Evolutionary conservation across 92 coral and sea anemone genomes (phyloP), one percentile per base, ranked within the genome.

Genomic region (Isaurus tuberculatus): DNA sequence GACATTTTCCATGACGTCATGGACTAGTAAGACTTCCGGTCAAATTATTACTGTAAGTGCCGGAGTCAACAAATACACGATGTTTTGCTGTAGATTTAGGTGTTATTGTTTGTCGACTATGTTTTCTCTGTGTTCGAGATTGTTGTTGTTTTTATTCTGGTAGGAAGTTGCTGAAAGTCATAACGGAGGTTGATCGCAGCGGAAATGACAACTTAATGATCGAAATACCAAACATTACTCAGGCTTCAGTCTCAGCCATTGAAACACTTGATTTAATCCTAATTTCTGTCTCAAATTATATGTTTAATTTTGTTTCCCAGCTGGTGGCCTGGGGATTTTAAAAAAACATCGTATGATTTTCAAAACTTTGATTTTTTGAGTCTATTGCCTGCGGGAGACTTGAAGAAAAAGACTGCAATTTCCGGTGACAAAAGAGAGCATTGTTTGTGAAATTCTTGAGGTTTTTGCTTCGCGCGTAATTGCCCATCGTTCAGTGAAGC

Each of bases 1-100:
- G 82, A 58, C 82, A 77, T 77, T 75, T 75, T 23, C 19, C 22
- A 77, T 77, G 82, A 77, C 82, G 82, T 77, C 82, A 77, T 77
- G 22, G 69, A 27, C 57, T 77, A 32, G 81, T 75, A 32, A 22
- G 70, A 57, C 69, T 77, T 77, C 82, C 82, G 82, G 82, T 58
- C 68, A 13, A 77, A 77, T 40, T 57, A 57, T 77, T 77, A 77
- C 82, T 33, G 82, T 77, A 77, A 77, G 82, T 75, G 15, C 33
- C 22, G 68, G 17, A 33, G 33, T 77, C 82, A 77, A 57, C 31
- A 77, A 30, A 77, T 13, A 77, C 82, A 57, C 33, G 28, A 6
- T 77, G 49, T 58, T 20, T 32, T 31, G 55, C 17, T 55, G 70
- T 32, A 33, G 36, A 57, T 75, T 75, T 40, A 8, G 46, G 69